These are phyloP conservation scores for Notodonta dromedarius DNA, from an alignment of 2,888 invertebrate genomes.

Conservation along the genomic window DNA sequence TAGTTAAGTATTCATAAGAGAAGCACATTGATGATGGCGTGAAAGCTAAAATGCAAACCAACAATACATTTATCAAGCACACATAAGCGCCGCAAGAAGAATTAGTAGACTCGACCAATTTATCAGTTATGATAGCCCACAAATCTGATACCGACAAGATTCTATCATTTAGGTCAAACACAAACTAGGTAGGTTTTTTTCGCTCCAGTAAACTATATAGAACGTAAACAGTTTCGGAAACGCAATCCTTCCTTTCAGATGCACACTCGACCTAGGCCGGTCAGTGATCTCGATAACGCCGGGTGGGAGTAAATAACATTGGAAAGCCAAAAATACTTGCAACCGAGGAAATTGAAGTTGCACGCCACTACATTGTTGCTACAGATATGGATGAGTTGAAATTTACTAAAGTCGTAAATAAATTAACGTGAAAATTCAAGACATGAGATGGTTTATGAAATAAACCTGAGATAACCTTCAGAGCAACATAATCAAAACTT, in stretches of 20 bases:
- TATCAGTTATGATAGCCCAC: background rate
- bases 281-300: slow-evolving; percentile 39
- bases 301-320: slow-evolving; percentile 38
- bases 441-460: too few species aligned
- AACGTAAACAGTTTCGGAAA: slow-evolving; percentile 11
- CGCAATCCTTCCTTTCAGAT: slow-evolving; percentile 17
- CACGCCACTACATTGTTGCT: background rate
- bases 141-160: slow-evolving; percentile 8
- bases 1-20: too few species aligned
- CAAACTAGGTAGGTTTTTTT: background rate
- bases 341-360: slow-evolving; percentile 5
- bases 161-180: slow-evolving; percentile 2
- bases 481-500: too few species aligned
- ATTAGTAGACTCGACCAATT: background rate
- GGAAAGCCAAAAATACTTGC: slow-evolving; percentile 37
- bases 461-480: too few species aligned
- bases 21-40: too few species aligned
- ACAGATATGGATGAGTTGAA: background rate
- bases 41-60: too few species aligned
- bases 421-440: too few species aligned
- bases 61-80: too few species aligned
- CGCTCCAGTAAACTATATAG: slow-evolving; percentile 5
- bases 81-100: background rate
- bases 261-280: slow-evolving; percentile 50
- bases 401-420: background rate